phyloP scores from a whole-genome alignment of 2,113 vertebrate species.

The Phylloscopus trochiloides region DNA sequence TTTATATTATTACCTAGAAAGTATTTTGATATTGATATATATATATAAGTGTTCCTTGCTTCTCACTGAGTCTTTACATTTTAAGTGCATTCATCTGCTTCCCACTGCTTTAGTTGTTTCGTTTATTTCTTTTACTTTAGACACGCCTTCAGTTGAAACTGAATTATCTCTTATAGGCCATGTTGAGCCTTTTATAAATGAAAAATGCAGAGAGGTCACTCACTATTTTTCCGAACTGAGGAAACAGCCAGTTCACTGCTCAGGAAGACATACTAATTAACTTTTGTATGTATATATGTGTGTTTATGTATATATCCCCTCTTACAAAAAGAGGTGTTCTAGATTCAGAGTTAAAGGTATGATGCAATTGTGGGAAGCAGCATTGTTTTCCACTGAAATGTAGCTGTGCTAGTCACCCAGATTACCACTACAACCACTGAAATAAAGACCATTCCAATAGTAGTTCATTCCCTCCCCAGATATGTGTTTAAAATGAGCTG shows the following conservation, averaged over 20 bases:
- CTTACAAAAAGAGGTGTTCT: background rate
- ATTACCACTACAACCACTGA: background rate
- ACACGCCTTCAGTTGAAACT: background rate
- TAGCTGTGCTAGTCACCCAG: background rate
- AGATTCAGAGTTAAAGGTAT: background rate
- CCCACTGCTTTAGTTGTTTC: background rate
- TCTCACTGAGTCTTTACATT: background rate
- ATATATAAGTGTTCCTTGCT: background rate
- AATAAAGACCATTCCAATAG: background rate
- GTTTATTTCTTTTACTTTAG: background rate
- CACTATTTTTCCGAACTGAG: background rate
- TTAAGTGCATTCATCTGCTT: background rate
- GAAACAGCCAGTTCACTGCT: background rate
- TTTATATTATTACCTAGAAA: constrained; percentile 20
- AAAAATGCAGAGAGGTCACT: background rate
- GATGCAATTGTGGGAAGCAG: background rate
- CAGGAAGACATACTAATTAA: background rate
- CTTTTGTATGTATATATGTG: background rate
- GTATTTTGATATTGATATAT: background rate
- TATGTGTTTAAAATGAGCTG: background rate
- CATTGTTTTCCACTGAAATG: background rate
- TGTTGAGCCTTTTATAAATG: background rate
- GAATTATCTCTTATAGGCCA: background rate
- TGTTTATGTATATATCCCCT: background rate
- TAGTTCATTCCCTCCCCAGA: background rate